Conservation (phyloP, 2,797 vertebrate genomes). For the Jordanella pulchra region DNA sequence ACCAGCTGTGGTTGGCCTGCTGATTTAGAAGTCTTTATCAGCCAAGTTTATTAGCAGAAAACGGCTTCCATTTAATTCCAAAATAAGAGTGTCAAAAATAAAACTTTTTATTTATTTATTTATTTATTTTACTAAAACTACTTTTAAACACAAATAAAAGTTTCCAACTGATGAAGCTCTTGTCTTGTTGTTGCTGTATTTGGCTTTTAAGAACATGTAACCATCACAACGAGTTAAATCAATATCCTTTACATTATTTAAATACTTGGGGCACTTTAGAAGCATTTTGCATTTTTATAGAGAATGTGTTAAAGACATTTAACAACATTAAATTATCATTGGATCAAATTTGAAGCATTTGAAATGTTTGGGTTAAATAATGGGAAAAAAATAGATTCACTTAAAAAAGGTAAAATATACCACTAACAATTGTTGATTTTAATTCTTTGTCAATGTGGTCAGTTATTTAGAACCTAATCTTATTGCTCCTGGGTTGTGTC, state of each 20-base stretch:
- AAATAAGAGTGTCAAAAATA: not conserved
- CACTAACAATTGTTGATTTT: slow-evolving; percentile 44
- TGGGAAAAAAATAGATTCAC: slow-evolving; percentile 16
- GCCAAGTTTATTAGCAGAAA: not conserved
- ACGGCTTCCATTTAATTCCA: not conserved
- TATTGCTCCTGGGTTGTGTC: slow-evolving; percentile 59
- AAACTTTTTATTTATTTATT: too few relatives aligned
- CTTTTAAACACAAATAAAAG: too few relatives aligned
- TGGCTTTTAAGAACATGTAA: not conserved
- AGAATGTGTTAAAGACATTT: not conserved
- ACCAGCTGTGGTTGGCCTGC: not conserved
- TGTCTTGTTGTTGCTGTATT: not conserved
- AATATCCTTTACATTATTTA: not conserved
- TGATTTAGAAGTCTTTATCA: not conserved
- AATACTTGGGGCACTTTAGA: not conserved
- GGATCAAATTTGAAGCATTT: not conserved
- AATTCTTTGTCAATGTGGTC: slow-evolving; percentile 49
- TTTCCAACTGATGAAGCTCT: not conserved
- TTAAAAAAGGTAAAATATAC: slow-evolving; percentile 31
- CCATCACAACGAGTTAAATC: not conserved
- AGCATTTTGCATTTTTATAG: not conserved
- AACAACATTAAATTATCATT: not conserved
- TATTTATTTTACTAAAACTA: too few relatives aligned
- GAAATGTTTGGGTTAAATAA: slow-evolving; percentile 7
- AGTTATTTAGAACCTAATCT: slow-evolving; percentile 67